Evolutionary conservation across 2,888 invertebrate species (phyloP).

Genomic region (Drosophila tanythrix): DNA sequence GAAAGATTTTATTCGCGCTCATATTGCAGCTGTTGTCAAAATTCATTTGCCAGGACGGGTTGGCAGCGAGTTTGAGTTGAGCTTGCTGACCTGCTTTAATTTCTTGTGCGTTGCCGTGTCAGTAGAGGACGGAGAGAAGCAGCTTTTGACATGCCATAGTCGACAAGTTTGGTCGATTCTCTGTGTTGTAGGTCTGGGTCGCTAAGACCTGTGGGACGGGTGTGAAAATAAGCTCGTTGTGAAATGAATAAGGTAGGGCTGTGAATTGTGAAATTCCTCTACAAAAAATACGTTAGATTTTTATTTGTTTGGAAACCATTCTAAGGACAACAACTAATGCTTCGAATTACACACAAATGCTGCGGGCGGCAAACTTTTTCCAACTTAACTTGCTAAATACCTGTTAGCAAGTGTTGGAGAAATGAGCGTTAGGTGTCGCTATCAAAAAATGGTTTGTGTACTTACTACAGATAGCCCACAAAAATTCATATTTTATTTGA

Average conservation of each 20-base stretch:
- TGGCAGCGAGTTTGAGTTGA: constrained; percentile 7
- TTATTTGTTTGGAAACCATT: not conserved
- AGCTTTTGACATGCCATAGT: constrained; percentile 27
- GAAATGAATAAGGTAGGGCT: not conserved
- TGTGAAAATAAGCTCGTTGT: not conserved
- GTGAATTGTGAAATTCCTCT: not conserved
- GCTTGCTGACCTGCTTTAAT: constrained; percentile 78
- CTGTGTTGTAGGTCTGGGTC: constrained; percentile 56
- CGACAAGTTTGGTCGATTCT: constrained; percentile 68
- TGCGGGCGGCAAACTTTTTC: not conserved
- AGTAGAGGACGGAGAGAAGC: not conserved
- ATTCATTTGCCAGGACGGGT: constrained; percentile 38
- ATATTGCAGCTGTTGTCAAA: constrained; percentile 82
- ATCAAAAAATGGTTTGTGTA: constrained; percentile 21
- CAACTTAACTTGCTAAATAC: not conserved
- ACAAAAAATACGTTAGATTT: not conserved
- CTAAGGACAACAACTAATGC: not conserved
- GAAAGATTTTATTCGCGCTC: constrained; percentile 89
- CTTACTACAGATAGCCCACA: not conserved
- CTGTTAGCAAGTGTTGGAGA: not conserved
- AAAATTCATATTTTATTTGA: not conserved
- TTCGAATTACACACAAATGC: not conserved
- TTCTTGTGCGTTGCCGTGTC: constrained; percentile 58
- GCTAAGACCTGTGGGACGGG: constrained; percentile 7
- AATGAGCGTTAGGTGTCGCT: constrained; percentile 34